Conservation (phyloP, 2,797 vertebrate species). For the Peromyscus aztecus region DNA sequence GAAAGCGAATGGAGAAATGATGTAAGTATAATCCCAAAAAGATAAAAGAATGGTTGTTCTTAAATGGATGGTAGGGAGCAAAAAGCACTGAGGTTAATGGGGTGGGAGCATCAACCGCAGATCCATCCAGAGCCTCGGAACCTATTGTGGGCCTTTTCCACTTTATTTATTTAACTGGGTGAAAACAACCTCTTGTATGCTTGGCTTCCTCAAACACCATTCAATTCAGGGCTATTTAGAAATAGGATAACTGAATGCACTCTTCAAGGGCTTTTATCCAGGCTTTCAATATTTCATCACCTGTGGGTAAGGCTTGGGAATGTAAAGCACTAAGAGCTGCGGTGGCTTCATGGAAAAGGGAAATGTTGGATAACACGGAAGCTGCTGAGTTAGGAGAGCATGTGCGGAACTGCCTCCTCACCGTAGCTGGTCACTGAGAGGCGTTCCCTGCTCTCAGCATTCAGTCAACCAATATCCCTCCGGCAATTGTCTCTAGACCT, state of each 20-base stretch:
- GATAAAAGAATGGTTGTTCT: neutral
- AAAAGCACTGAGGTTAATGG: neutral
- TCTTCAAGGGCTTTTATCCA: neutral
- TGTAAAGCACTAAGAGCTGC: neutral
- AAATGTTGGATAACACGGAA: neutral
- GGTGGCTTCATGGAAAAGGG: neutral
- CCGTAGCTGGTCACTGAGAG: no score
- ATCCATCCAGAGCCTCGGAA: neutral
- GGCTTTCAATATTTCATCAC: neutral
- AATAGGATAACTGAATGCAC: neutral
- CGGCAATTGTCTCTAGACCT: neutral
- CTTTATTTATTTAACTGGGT: neutral
- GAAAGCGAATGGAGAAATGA: neutral
- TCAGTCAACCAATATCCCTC: neutral
- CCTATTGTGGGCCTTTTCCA: neutral
- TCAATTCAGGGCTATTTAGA: neutral
- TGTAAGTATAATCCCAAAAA: neutral
- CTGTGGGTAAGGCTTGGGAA: neutral
- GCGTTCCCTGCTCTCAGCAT: neutral
- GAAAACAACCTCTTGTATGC: neutral
- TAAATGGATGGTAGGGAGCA: constrained; percentile 46
- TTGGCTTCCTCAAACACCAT: neutral
- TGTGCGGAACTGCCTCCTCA: neutral
- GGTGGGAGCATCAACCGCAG: neutral
- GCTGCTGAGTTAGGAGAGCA: no score